A percentile compares a stretch with the other conserved stretches of the same genome.
Conservation (phyloP, 53 echinoderm and acorn worm species). For the Crossaster papposus region DNA sequence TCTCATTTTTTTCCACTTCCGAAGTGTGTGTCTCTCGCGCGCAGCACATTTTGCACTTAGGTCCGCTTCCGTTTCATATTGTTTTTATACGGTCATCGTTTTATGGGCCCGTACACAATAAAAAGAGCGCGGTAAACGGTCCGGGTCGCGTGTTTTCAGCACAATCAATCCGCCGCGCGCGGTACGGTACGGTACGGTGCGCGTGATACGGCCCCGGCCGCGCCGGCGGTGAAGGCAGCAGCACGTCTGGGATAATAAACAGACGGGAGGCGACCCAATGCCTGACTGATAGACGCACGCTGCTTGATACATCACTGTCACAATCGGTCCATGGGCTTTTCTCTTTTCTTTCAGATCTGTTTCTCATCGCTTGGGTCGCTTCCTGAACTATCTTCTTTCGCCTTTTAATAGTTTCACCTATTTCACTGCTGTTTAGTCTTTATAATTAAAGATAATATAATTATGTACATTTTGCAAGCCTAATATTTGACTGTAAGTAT, state of each 20-base stretch:
- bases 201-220: not conserved
- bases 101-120: constrained; percentile 33
- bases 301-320: constrained; percentile 10
- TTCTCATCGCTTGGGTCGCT: not conserved
- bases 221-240: not conserved
- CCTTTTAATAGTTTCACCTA: too few species aligned
- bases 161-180: not conserved
- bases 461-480: too few species aligned
- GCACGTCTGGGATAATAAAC: constrained; percentile 42
- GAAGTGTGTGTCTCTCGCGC: constrained; percentile 5
- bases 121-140: constrained; percentile 41
- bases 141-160: constrained; percentile 38
- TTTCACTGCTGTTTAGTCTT: too few species aligned
- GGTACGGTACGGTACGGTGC: too few species aligned
- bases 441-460: too few species aligned
- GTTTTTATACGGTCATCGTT: constrained; percentile 62
- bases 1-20: not conserved
- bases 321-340: not conserved
- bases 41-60: constrained; percentile 14
- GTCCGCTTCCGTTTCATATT: constrained; percentile 35
- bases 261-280: constrained; percentile 26
- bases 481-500: too few species aligned
- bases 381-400: not conserved
- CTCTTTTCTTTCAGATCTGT: not conserved
- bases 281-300: constrained; percentile 5